These are phyloP conservation scores for Protobothrops flavoviridis DNA, from an alignment of 2,113 vertebrate species.

Conservation along the genomic window DNA sequence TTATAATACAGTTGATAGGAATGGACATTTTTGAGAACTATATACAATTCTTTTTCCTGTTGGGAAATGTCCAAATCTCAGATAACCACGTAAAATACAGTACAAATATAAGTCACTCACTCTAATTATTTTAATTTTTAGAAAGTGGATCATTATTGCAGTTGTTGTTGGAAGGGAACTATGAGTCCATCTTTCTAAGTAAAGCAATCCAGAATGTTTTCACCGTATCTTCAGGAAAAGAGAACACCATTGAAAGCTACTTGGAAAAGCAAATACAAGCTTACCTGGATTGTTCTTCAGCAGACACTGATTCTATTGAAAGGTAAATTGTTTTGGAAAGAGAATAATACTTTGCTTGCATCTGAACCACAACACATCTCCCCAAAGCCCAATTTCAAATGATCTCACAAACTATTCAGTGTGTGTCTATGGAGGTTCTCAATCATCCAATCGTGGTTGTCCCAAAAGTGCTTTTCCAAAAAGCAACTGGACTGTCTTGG, in stretches of 20 bases:
- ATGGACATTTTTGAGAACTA: neutral
- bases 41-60: neutral
- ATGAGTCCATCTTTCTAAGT: slow-evolving; percentile 78
- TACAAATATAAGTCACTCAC: neutral
- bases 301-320: slow-evolving; percentile 65
- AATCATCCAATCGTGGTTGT: neutral
- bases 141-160: slow-evolving; percentile 78
- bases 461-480: neutral
- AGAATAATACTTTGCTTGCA: neutral
- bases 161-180: slow-evolving; percentile 80
- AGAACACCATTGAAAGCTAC: slow-evolving; percentile 72
- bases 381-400: neutral
- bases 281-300: slow-evolving; percentile 73
- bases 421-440: neutral
- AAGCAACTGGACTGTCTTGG: neutral
- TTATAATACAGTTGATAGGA: neutral
- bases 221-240: slow-evolving; percentile 55
- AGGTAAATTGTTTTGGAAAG: slow-evolving; percentile 72
- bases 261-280: slow-evolving; percentile 79
- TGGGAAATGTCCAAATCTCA: neutral
- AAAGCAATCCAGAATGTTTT: slow-evolving; percentile 75
- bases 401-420: neutral
- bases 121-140: slow-evolving; percentile 53
- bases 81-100: neutral
- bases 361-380: neutral